phyloP scores from a whole-genome alignment of 2,888 invertebrate genomes.

The Agrochola macilenta region DNA sequence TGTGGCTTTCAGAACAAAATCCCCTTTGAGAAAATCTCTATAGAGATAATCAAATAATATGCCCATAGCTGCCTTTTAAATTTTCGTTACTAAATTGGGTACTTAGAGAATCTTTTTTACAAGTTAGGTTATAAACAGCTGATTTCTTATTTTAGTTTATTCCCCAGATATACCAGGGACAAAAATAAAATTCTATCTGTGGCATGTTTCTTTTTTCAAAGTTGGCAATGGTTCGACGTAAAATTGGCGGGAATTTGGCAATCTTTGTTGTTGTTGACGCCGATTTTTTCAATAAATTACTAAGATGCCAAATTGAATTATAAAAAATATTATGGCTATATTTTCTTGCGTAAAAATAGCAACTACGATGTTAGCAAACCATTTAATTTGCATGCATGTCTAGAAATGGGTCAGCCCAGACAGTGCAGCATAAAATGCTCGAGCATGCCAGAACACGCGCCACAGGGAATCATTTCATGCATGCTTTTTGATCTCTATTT shows the following conservation, averaged over 20 bases:
- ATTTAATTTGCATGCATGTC: not conserved
- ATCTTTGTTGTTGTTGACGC: conserved; percentile 32
- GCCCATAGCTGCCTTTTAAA: not conserved
- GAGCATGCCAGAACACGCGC: not conserved
- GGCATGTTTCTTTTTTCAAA: conserved; percentile 41
- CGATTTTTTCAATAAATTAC: conserved; percentile 16
- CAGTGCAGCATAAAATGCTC: not conserved
- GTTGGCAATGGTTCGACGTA: conserved; percentile 55
- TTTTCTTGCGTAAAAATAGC: conserved; percentile 10
- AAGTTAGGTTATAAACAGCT: conserved; percentile 28
- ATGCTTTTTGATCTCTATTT: not conserved
- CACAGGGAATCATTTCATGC: not conserved
- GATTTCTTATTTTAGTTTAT: conserved; percentile 24
- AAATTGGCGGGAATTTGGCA: conserved; percentile 65
- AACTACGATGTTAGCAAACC: not conserved
- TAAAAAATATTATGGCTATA: not conserved
- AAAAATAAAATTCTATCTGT: conserved; percentile 59
- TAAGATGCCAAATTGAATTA: conserved; percentile 50
- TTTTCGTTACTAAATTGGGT: not conserved
- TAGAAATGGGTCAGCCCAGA: not conserved
- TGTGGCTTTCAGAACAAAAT: too few species aligned
- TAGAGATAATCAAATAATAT: too few species aligned
- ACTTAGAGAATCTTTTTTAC: not conserved
- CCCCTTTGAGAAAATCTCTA: too few species aligned
- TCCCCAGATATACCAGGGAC: conserved; percentile 35